Evolutionary conservation across 2,113 vertebrate genomes (phyloP).

Genomic region (Muscicapa adusta): DNA sequence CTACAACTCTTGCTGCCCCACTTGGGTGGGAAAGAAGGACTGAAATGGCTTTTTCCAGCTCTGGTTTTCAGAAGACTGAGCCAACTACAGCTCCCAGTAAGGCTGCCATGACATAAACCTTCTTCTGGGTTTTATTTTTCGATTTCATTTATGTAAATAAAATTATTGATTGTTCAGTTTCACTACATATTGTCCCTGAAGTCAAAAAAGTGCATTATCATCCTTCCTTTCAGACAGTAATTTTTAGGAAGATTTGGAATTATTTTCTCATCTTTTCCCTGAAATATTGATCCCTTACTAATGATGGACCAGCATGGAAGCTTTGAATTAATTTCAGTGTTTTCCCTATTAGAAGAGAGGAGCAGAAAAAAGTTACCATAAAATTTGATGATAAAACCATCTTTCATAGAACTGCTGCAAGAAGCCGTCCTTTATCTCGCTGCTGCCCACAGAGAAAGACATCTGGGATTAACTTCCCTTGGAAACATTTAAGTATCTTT

Average conservation of each 20-base stretch:
- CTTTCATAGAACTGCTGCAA: not conserved
- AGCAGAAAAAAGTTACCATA: not conserved
- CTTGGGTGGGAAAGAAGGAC: not conserved
- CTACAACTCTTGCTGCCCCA: not conserved
- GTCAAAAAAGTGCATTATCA: not conserved
- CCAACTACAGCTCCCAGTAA: not conserved
- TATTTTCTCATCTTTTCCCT: not conserved
- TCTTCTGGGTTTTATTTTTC: not conserved
- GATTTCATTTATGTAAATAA: not conserved
- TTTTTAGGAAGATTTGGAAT: not conserved
- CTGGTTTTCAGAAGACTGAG: not conserved
- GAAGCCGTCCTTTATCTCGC: not conserved
- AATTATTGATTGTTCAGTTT: not conserved
- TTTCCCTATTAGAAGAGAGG: not conserved
- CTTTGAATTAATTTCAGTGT: not conserved
- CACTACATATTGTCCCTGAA: not conserved
- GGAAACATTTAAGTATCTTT: accelerated
- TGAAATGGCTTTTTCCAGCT: not conserved
- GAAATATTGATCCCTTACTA: not conserved
- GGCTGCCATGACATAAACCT: not conserved
- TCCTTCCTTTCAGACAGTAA: not conserved
- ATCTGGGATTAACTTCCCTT: not conserved
- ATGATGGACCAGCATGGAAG: not conserved
- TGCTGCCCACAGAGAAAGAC: not conserved
- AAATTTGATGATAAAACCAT: not conserved